These are phyloP conservation scores for Eurois occulta DNA, from an alignment of 2,888 invertebrate species.

Conservation along the genomic window DNA sequence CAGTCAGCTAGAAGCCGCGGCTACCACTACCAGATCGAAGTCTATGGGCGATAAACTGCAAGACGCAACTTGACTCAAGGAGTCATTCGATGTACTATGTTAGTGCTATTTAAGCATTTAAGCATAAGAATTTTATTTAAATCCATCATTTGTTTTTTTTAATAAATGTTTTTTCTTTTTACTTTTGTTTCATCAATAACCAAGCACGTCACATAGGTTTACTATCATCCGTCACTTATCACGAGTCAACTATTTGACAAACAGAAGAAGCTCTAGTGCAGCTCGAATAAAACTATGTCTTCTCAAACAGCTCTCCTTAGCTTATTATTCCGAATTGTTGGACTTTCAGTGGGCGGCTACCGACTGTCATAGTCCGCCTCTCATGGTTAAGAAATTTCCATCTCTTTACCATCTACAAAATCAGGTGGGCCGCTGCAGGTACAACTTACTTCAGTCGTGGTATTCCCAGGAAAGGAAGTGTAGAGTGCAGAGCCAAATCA, in stretches of 20 bases:
- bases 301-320: not conserved
- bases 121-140: not conserved
- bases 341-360: not conserved
- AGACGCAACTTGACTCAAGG: not conserved
- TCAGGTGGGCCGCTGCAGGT: not conserved
- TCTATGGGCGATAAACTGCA: slow-evolving; percentile 13
- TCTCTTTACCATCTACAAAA: not conserved
- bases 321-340: not conserved
- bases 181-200: not conserved
- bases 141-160: not conserved
- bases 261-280: not conserved
- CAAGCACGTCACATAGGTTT: not conserved
- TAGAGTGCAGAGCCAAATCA: not conserved
- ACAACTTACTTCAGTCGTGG: not conserved
- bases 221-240: not conserved
- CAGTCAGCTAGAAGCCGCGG: slow-evolving; percentile 37
- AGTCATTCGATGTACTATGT: not conserved
- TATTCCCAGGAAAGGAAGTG: not conserved
- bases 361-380: not conserved
- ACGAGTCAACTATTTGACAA: not conserved
- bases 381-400: too few relatives aligned
- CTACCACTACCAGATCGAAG: slow-evolving; percentile 23
- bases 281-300: not conserved
- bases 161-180: not conserved
- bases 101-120: not conserved